Evolutionary conservation across 2,113 vertebrate species (phyloP).

Genomic region (Dendrocopos noguchii): DNA sequence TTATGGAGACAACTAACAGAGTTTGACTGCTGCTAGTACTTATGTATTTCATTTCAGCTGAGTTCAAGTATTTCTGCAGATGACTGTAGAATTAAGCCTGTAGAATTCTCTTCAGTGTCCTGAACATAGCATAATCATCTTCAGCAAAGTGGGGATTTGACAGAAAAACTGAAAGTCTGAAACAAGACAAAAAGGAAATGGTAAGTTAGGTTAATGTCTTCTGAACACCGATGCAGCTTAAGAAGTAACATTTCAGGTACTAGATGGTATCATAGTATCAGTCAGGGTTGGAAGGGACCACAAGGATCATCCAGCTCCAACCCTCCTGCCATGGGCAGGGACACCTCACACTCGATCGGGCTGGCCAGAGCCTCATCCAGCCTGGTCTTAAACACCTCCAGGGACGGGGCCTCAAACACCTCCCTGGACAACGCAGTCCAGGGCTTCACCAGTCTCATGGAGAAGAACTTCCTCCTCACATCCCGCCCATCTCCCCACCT

Average conservation of each 20-base stretch:
- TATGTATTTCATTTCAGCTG: background rate
- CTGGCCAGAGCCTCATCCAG: too few species aligned
- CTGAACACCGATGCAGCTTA: background rate
- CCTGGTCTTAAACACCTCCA: too few species aligned
- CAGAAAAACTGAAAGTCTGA: background rate
- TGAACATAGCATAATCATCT: background rate
- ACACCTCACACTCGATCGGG: too few species aligned
- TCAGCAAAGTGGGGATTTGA: background rate
- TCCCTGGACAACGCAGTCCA: too few species aligned
- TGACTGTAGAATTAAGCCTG: background rate
- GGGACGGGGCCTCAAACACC: too few species aligned
- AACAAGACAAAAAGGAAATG: background rate
- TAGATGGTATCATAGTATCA: background rate
- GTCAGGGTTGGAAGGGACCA: too few species aligned
- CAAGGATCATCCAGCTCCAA: too few species aligned
- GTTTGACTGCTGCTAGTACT: background rate
- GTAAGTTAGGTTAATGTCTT: background rate
- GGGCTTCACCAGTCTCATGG: too few species aligned
- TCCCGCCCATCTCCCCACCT: too few species aligned
- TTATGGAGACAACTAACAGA: accelerated
- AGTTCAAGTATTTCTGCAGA: background rate
- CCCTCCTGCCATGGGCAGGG: too few species aligned
- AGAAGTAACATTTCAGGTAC: background rate
- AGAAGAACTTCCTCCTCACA: too few species aligned
- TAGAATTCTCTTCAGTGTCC: background rate